Evolutionary conservation across 2,113 vertebrate species (phyloP).

Genomic region (Talpa occidentalis): DNA sequence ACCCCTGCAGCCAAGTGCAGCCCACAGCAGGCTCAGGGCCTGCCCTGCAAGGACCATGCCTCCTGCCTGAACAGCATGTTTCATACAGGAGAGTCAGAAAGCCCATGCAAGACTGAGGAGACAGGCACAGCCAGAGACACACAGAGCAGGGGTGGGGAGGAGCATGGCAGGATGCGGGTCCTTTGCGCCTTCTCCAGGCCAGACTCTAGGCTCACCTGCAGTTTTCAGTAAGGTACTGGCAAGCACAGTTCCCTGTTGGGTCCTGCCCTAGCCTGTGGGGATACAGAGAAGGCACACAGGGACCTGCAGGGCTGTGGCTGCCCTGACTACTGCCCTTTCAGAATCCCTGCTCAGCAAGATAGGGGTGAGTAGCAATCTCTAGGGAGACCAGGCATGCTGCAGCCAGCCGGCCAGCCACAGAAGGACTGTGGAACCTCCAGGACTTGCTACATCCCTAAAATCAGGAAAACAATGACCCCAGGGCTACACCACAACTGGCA

Average conservation of each 20-base stretch:
- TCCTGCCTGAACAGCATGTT: not conserved
- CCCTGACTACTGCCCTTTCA: not conserved
- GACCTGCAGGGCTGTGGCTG: not conserved
- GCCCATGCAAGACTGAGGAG: not conserved
- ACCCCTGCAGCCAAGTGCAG: not conserved
- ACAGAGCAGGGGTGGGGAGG: not conserved
- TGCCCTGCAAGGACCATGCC: not conserved
- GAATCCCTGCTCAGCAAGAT: not conserved
- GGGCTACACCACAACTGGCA: not conserved
- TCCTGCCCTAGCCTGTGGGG: not conserved
- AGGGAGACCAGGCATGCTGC: not conserved
- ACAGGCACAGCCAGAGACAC: not conserved
- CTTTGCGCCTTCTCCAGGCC: not conserved
- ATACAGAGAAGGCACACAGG: not conserved
- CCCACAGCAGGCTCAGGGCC: not conserved
- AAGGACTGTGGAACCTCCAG: not conserved
- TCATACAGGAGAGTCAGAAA: not conserved
- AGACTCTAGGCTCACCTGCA: not conserved
- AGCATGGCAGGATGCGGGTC: not conserved
- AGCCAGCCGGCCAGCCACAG: not conserved
- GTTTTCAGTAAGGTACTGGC: not conserved
- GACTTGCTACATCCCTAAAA: not conserved
- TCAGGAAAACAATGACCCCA: not conserved
- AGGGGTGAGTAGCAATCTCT: not conserved
- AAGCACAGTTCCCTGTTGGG: not conserved